Base-by-base conservation (phyloP, 2,888 invertebrate species). In the Gasteruption jaculator region DNA sequence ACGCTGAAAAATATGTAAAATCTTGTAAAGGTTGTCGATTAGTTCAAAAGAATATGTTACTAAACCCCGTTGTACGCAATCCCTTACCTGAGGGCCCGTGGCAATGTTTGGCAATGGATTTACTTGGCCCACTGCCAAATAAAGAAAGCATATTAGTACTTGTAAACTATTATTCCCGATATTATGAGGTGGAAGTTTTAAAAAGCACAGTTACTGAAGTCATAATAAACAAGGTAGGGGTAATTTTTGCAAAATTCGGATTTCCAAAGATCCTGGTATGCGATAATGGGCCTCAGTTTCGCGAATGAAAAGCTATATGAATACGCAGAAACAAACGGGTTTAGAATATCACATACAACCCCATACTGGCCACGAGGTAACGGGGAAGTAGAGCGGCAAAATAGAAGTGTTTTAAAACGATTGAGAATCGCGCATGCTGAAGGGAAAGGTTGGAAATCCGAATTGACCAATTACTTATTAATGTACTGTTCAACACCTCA, bases 211-310 rank as follows among this genome's bases (percentile, higher is more conserved):
- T 43, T 1, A 22, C 57, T 1, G 40, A 32, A 2, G 26, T 41
- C 2, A 50, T 53, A 5, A 54, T 52, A 15, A 22, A 46, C 10
- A 32, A 30, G 18, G 35, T 58, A 12, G 40, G 40, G 5, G 48
- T 45, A 25, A 54, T 60, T 7, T 57, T 59, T 35, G 54, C 53
- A 8, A 45, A 56, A 35, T 43, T 47, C 7, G 56, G 57, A 5
- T 22, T 49, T 10, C 58, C 58, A 1, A 22, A 34, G 1, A 32
- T 33, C 11, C 35, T 56, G 5, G 30, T 45, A 14, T 41, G 43
- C 25, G 57, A 58, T 35, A 60, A 58, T 39, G 57, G 53, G 4
- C 24, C 12, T 1, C 49, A 49, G 26, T 49, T 50, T 38, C n/a
- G 31, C 34, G 29, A 40, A 24, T 16, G 20, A 29, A 18, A 25